These are phyloP conservation scores for Onchidella celtica DNA, from an alignment of 2,888 invertebrate species.

Conservation along the genomic window DNA sequence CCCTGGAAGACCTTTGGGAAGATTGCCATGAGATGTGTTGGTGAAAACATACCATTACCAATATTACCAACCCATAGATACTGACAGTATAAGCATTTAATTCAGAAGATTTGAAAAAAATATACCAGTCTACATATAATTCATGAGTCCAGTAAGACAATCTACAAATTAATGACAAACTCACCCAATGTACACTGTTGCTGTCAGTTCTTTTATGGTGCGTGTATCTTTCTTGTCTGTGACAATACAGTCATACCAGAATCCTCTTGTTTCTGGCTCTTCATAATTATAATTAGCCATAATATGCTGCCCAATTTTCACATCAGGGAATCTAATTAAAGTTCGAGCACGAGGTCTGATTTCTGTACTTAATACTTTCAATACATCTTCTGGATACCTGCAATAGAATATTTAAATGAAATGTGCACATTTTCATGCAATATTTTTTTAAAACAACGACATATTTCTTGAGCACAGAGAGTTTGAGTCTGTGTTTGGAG, in stretches of 20 bases:
- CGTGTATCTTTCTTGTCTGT: conserved; percentile 73
- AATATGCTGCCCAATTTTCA: conserved; percentile 84
- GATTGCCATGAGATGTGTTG: no score
- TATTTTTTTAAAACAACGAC: no score
- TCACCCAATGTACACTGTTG: conserved; percentile 79
- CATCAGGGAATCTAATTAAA: conserved; percentile 82
- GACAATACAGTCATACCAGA: conserved; percentile 84
- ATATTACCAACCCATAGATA: no score
- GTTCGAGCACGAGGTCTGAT: conserved; percentile 87
- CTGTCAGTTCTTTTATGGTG: conserved; percentile 74
- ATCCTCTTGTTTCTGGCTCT: conserved; percentile 85
- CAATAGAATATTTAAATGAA: neutral
- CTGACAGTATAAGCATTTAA: no score
- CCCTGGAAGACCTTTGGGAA: no score
- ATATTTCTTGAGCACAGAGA: no score
- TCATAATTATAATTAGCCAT: conserved; percentile 90
- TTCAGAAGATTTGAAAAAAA: no score
- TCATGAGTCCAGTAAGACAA: no score
- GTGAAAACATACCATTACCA: no score
- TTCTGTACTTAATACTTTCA: conserved; percentile 72
- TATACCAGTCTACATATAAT: no score
- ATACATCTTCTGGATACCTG: conserved; percentile 76
- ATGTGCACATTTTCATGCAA: neutral
- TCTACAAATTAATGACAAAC: no score
- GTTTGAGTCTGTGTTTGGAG: neutral